These are phyloP conservation scores for Hyperopisus bebe DNA, from an alignment of 2,113 vertebrate genomes.

Conservation along the genomic window DNA sequence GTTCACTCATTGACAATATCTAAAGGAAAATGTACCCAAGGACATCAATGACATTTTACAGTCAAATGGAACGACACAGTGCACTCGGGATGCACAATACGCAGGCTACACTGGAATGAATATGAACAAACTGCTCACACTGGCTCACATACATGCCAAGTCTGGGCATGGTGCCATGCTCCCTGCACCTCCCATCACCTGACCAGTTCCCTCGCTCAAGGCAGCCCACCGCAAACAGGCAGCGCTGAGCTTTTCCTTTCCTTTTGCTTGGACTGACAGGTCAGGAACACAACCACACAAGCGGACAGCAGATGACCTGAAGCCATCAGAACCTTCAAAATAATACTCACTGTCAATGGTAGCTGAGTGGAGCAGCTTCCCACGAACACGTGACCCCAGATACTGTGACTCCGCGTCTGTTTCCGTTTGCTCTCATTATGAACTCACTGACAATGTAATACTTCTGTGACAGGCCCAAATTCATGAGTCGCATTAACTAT, in stretches of 20 bases:
- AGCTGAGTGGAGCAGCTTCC: neutral
- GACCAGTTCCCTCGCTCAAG: neutral
- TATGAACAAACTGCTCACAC: neutral
- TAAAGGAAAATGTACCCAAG: neutral
- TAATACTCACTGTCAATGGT: neutral
- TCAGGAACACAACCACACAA: neutral
- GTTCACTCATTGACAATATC: neutral
- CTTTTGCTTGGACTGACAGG: neutral
- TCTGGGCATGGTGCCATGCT: neutral
- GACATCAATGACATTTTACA: neutral
- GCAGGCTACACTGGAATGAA: neutral
- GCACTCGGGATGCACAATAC: neutral
- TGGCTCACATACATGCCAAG: neutral
- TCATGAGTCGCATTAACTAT: neutral
- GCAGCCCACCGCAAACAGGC: neutral
- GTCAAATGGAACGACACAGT: neutral
- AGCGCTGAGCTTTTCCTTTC: neutral
- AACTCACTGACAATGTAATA: neutral
- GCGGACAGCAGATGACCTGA: neutral
- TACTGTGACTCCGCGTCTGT: neutral
- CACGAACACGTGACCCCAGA: neutral
- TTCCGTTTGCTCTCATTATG: neutral
- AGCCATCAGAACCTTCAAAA: neutral
- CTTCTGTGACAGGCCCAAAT: neutral
- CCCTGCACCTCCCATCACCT: neutral